Evolutionary conservation across 2,888 invertebrate species (phyloP).

Genomic region (Molorchus minor): DNA sequence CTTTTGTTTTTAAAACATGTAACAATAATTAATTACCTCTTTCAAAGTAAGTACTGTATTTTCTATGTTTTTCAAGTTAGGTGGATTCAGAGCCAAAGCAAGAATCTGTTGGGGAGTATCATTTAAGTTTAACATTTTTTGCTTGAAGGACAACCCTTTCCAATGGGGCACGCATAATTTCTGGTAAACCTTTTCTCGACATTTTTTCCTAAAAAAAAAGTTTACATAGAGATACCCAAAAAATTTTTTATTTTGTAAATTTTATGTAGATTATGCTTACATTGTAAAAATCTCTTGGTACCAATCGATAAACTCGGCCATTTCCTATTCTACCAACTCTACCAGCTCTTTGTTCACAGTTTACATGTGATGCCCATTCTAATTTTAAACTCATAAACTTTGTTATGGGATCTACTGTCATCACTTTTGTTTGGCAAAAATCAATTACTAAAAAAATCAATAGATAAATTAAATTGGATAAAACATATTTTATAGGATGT

Average conservation of each 20-base stretch:
- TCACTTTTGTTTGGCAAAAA: conserved; percentile 88
- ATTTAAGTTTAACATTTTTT: conserved; percentile 84
- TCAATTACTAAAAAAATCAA: conserved; percentile 63
- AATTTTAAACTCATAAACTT: conserved; percentile 82
- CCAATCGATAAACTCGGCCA: conserved; percentile 86
- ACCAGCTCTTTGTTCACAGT: conserved; percentile 89
- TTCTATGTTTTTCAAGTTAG: conserved; percentile 82
- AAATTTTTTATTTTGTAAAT: background rate
- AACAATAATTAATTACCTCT: conserved; percentile 65
- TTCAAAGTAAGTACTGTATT: conserved; percentile 85
- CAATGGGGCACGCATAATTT: conserved; percentile 83
- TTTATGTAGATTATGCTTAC: conserved; percentile 55
- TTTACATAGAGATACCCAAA: background rate
- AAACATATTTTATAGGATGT: too few relatives aligned
- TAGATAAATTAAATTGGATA: too few relatives aligned
- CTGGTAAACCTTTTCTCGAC: conserved; percentile 71
- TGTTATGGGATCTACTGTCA: conserved; percentile 78
- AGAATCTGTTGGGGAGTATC: conserved; percentile 79
- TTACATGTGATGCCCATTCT: conserved; percentile 89
- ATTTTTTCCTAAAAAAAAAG: conserved; percentile 61
- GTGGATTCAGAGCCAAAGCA: conserved; percentile 87
- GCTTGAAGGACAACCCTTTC: conserved; percentile 81
- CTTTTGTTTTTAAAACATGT: too few relatives aligned
- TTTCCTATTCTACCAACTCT: conserved; percentile 88
- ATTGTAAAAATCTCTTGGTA: conserved; percentile 73